These are phyloP conservation scores for Coreoperca whiteheadi DNA, from an alignment of 2,113 vertebrate genomes.

Conservation along the genomic window DNA sequence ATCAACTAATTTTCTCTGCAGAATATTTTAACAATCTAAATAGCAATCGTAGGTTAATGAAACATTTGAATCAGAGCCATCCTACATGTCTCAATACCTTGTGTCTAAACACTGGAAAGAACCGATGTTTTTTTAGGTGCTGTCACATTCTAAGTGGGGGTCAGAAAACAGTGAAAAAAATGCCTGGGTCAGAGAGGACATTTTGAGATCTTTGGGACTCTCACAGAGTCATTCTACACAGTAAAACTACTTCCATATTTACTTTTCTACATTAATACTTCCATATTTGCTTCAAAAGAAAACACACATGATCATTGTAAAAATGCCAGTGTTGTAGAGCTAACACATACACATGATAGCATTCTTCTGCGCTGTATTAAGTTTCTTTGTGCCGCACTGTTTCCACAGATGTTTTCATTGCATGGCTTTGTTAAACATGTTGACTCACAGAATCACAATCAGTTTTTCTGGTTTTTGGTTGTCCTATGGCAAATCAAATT, in stretches of 20 bases:
- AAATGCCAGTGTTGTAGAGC: background rate
- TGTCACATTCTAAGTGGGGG: background rate
- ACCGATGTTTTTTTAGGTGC: background rate
- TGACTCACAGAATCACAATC: slow-evolving; percentile 26
- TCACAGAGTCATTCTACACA: background rate
- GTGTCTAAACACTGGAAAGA: background rate
- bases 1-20: background rate
- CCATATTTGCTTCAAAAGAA: slow-evolving; percentile 34
- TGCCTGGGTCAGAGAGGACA: background rate
- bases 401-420: slow-evolving; percentile 45
- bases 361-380: slow-evolving; percentile 4
- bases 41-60: background rate
- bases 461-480: slow-evolving; percentile 28
- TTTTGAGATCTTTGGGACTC: background rate
- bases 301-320: slow-evolving; percentile 8
- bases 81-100: background rate
- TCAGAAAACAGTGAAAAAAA: background rate
- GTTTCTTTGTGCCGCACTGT: background rate
- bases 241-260: slow-evolving; percentile 19
- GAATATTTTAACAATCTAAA: background rate
- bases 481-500: slow-evolving; percentile 19
- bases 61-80: background rate
- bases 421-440: slow-evolving; percentile 25
- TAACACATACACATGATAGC: background rate
- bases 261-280: slow-evolving; percentile 19